These are phyloP conservation scores for Physocephala rufipes DNA, from an alignment of 2,888 invertebrate genomes.

Conservation along the genomic window DNA sequence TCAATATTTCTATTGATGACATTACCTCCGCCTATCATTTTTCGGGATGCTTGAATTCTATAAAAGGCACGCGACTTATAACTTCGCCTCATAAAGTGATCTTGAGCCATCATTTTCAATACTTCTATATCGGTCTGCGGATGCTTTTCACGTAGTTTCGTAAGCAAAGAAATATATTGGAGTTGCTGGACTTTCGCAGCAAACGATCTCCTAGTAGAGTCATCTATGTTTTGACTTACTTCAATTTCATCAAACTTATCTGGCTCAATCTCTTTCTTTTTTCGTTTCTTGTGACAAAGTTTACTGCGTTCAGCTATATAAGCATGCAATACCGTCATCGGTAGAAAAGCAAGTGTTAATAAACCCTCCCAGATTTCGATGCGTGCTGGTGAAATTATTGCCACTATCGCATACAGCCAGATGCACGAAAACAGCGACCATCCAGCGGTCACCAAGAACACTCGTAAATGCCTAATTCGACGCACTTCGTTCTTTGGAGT, in stretches of 20 bases:
- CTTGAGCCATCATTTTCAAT: conserved; percentile 59
- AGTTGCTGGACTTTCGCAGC: conserved; percentile 84
- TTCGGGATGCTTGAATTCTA: too few relatives aligned
- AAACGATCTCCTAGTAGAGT: conserved; percentile 99
- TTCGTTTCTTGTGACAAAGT: conserved; percentile 84
- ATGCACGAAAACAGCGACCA: conserved; percentile 99
- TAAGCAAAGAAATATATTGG: conserved; percentile 77
- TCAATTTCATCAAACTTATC: conserved; percentile 83
- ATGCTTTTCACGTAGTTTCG: conserved; percentile 81
- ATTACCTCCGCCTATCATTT: too few relatives aligned
- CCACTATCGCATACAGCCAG: conserved; percentile 96
- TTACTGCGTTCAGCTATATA: conserved; percentile 94
- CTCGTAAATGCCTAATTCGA: conserved; percentile 94
- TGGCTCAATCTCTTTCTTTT: conserved; percentile 69
- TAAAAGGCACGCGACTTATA: too few relatives aligned
- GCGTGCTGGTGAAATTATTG: conserved; percentile 83
- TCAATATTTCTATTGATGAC: too few relatives aligned
- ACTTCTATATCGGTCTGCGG: conserved; percentile 89
- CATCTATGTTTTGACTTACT: conserved; percentile 98
- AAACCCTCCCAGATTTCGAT: conserved; percentile 97
- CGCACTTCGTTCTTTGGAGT: conserved; percentile 91
- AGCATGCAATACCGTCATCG: conserved; percentile 93
- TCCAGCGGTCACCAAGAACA: conserved; percentile 96
- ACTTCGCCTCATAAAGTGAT: too few relatives aligned
- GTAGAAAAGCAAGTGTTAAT: conserved; percentile 95